These are phyloP conservation scores for Ptychoptera contaminata DNA, from an alignment of 2,888 invertebrate species.

Conservation along the genomic window DNA sequence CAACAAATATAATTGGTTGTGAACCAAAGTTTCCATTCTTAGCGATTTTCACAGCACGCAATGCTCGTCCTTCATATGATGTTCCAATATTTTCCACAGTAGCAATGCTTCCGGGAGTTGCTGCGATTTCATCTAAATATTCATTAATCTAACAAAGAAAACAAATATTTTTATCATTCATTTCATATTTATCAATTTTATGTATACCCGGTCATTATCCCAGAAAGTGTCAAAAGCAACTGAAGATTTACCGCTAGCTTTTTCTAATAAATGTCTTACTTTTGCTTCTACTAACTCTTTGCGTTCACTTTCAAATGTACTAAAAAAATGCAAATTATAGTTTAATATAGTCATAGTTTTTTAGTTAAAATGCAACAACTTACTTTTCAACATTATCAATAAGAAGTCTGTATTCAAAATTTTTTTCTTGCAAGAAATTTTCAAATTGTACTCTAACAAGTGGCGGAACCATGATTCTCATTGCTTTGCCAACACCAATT, in stretches of 20 bases:
- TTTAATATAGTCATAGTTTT: no score
- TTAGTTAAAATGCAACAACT: no score
- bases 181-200: no score
- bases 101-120: constrained; percentile 34
- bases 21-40: constrained; percentile 30
- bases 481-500: not conserved
- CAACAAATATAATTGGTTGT: constrained; percentile 32
- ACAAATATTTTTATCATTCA: no score
- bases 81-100: constrained; percentile 38
- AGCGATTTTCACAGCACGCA: constrained; percentile 46
- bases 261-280: no score
- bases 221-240: no score
- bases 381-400: constrained; percentile 3
- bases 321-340: no score
- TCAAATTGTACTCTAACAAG: not conserved
- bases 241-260: no score
- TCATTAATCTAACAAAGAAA: constrained; percentile 32
- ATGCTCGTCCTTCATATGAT: constrained; percentile 39
- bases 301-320: no score
- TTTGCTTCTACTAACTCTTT: no score
- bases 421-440: not conserved
- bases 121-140: constrained; percentile 33
- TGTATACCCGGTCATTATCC: no score
- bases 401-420: not conserved
- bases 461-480: constrained; percentile 6